Evolutionary conservation across 2,888 invertebrate species (phyloP).

Genomic region (Amorpha juglandis): DNA sequence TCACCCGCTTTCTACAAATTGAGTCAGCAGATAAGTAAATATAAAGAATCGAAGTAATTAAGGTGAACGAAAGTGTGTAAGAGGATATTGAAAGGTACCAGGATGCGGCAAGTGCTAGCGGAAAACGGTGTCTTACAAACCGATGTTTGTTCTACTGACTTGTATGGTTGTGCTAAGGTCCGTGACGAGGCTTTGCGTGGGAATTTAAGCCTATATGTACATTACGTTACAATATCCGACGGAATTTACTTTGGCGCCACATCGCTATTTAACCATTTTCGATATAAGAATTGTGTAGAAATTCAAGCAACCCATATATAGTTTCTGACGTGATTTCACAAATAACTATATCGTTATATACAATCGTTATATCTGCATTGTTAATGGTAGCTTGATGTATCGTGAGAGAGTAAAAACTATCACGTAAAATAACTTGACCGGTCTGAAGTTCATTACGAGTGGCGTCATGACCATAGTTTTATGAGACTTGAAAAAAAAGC

Average conservation of each 20-base stretch:
- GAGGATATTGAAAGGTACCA: constrained; percentile 8
- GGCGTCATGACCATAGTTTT: too few species aligned
- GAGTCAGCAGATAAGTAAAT: constrained; percentile 1
- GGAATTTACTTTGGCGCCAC: background rate
- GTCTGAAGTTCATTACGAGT: too few species aligned
- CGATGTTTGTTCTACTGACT: background rate
- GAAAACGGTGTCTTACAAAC: constrained; percentile 6
- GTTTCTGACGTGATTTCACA: too few species aligned
- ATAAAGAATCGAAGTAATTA: constrained; percentile 1
- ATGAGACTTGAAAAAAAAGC: too few species aligned
- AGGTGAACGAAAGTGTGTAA: constrained; percentile 8
- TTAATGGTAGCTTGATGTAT: too few species aligned
- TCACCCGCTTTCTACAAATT: constrained; percentile 12
- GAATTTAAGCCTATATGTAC: background rate
- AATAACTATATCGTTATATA: too few species aligned
- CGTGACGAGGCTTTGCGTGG: background rate
- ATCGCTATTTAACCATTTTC: background rate
- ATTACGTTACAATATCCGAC: background rate
- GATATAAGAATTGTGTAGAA: background rate
- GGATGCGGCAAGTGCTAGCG: constrained; percentile 16
- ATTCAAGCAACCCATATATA: too few species aligned
- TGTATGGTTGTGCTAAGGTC: background rate
- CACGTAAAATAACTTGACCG: too few species aligned
- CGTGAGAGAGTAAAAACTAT: too few species aligned
- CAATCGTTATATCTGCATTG: too few species aligned